phyloP scores from a whole-genome alignment of 2,888 invertebrate genomes.

The Crematogaster levior region DNA sequence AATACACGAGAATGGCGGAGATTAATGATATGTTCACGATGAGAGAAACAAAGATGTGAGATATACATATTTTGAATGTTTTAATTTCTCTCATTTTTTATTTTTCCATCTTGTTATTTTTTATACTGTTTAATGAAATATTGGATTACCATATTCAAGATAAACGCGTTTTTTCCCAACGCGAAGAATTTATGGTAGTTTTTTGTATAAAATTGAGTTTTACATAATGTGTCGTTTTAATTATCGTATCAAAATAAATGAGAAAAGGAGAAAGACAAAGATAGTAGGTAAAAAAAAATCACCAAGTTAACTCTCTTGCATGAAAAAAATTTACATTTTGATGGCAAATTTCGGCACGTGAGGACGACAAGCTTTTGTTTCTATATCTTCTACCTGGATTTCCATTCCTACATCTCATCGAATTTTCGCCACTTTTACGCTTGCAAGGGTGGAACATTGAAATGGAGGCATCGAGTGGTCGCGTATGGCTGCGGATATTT shows the following conservation, averaged over 20 bases:
- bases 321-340: conserved; percentile 55
- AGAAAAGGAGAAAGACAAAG: neutral
- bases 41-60: neutral
- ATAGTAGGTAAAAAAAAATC: neutral
- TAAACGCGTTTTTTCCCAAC: neutral
- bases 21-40: neutral
- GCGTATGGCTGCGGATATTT: conserved; percentile 81
- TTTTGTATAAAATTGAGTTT: neutral
- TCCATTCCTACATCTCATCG: conserved; percentile 67
- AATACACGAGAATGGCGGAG: neutral
- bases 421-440: conserved; percentile 83
- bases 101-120: neutral
- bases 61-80: neutral
- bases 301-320: neutral
- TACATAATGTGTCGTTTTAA: neutral
- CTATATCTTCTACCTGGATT: conserved; percentile 53
- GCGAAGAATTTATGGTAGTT: neutral
- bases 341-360: conserved; percentile 53
- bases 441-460: conserved; percentile 83
- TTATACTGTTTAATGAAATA: neutral
- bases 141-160: neutral
- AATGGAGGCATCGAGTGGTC: conserved; percentile 82
- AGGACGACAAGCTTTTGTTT: conserved; percentile 43
- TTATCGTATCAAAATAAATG: neutral
- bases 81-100: conserved; percentile 1